These are phyloP conservation scores for Poeciliopsis gracilis DNA, from an alignment of 2,797 vertebrate genomes.

Conservation along the genomic window DNA sequence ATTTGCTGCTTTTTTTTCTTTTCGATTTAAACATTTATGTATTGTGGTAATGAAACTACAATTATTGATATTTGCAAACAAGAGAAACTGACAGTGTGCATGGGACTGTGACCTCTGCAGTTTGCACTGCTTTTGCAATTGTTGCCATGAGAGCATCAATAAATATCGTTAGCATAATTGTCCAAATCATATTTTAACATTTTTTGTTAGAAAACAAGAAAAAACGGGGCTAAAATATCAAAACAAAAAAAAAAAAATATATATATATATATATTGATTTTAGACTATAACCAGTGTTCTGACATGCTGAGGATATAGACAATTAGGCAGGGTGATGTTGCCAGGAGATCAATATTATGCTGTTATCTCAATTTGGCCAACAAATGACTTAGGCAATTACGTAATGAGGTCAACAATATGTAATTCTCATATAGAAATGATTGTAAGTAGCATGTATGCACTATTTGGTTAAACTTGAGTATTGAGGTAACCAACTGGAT, in stretches of 20 bases:
- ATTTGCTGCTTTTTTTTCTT: not conserved
- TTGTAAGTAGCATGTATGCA: not conserved
- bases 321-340: not conserved
- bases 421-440: not conserved
- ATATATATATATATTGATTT: too few relatives aligned
- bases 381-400: not conserved
- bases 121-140: not conserved
- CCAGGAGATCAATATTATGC: not conserved
- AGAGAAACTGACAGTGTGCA: not conserved
- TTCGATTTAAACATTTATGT: not conserved
- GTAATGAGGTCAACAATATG: not conserved
- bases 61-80: not conserved
- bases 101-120: not conserved
- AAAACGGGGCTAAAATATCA: not conserved
- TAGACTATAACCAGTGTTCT: too few relatives aligned
- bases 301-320: not conserved
- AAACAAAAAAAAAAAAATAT: not conserved
- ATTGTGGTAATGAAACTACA: not conserved
- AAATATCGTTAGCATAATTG: not conserved
- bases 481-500: not conserved
- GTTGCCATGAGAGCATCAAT: not conserved
- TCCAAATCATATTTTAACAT: too few relatives aligned
- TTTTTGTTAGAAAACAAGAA: too few relatives aligned
- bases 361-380: not conserved
- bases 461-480: not conserved